Conservation (phyloP, 2,888 invertebrate genomes). For the Siphlonurus alternatus region DNA sequence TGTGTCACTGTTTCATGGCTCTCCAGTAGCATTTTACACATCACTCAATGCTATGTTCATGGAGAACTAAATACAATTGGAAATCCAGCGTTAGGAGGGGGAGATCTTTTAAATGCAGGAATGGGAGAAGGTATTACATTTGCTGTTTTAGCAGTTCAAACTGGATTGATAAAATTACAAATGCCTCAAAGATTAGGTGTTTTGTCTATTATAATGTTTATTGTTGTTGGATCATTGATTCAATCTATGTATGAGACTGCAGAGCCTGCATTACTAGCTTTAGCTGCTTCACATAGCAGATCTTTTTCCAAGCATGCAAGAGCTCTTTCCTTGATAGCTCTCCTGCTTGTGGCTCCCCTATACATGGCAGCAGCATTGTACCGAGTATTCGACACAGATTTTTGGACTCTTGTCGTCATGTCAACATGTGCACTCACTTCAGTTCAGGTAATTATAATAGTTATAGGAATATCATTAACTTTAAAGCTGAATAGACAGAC, state of each 20-base stretch:
- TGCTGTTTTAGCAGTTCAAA: conserved; percentile 32
- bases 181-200: conserved; percentile 31
- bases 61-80: conserved; percentile 19
- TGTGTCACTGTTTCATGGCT: conserved; percentile 31
- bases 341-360: conserved; percentile 27
- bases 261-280: conserved; percentile 30
- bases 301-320: conserved; percentile 24
- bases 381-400: conserved; percentile 27
- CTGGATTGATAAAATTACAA: conserved; percentile 30
- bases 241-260: conserved; percentile 35
- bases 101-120: conserved; percentile 25
- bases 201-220: conserved; percentile 32
- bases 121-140: conserved; percentile 35
- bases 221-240: conserved; percentile 34
- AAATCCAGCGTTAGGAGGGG: conserved; percentile 14
- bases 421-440: conserved; percentile 31
- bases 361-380: conserved; percentile 28
- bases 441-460: conserved; percentile 15
- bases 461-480: not conserved
- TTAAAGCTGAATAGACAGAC: too few relatives aligned
- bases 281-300: conserved; percentile 27
- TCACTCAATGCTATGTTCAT: conserved; percentile 26
- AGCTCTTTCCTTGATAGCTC: conserved; percentile 24
- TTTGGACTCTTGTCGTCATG: conserved; percentile 33
- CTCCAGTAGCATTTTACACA: conserved; percentile 25